These are phyloP conservation scores for Diarsia mendica DNA, from an alignment of 2,888 invertebrate species.

Conservation along the genomic window DNA sequence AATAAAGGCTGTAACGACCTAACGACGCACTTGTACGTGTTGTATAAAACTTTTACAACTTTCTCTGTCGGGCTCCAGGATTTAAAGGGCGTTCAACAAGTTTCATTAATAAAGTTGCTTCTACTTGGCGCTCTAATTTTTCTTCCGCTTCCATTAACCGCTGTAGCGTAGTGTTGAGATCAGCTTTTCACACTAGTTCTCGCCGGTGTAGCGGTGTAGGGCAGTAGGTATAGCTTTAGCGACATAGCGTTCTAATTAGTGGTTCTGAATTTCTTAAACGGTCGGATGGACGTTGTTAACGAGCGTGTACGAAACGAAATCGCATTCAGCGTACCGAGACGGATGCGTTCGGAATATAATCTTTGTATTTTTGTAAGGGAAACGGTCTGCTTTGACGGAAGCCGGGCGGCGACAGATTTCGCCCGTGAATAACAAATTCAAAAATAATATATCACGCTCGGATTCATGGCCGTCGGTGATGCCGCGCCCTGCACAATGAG, in stretches of 20 bases:
- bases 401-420: constrained; percentile 81
- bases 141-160: constrained; percentile 51
- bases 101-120: constrained; percentile 57
- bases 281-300: constrained; percentile 70
- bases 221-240: constrained; percentile 41
- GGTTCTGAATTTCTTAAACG: constrained; percentile 62
- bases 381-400: constrained; percentile 80
- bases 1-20: constrained; percentile 38
- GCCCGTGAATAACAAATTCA: constrained; percentile 77
- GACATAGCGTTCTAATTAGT: constrained; percentile 58
- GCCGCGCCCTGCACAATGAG: constrained; percentile 72
- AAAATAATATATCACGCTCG: constrained; percentile 75
- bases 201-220: constrained; percentile 61
- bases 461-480: constrained; percentile 80
- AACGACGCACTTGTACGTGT: constrained; percentile 32
- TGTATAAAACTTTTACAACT: constrained; percentile 60
- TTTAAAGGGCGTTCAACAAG: constrained; percentile 68
- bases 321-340: constrained; percentile 76
- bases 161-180: constrained; percentile 40
- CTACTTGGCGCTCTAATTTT: constrained; percentile 71
- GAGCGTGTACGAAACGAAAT: constrained; percentile 76
- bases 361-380: constrained; percentile 84
- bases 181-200: constrained; percentile 51
- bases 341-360: constrained; percentile 81
- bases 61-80: constrained; percentile 63